phyloP scores from a whole-genome alignment of 2,888 invertebrate genomes.

The Beris chalybata region DNA sequence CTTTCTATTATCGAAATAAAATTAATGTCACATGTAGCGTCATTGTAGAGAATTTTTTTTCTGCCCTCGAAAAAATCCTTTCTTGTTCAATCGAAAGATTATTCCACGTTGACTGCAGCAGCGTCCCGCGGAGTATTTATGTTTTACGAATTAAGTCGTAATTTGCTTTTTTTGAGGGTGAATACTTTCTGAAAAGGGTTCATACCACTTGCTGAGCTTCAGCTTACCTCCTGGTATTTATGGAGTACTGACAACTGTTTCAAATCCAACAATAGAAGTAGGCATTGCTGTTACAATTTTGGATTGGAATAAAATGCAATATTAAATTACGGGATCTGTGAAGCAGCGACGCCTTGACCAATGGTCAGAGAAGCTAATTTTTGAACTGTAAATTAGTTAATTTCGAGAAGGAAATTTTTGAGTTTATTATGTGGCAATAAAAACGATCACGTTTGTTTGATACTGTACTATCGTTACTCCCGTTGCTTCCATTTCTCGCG shows the following conservation, averaged over 20 bases:
- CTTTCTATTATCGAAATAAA: conserved; percentile 13
- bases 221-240: conserved; percentile 15
- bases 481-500: too few relatives aligned
- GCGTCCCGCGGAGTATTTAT: conserved; percentile 37
- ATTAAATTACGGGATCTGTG: conserved; percentile 18
- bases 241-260: conserved; percentile 19
- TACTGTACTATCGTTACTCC: too few relatives aligned
- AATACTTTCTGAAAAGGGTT: conserved; percentile 24
- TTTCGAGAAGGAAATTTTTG: too few relatives aligned
- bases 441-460: too few relatives aligned
- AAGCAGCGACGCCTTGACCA: conserved; percentile 23
- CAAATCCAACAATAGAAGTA: conserved; percentile 1
- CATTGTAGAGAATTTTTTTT: conserved; percentile 26
- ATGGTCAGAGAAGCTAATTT: conserved; percentile 26
- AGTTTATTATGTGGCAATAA: too few relatives aligned
- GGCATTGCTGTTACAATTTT: not conserved
- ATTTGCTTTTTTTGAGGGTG: conserved; percentile 33
- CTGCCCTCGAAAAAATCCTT: conserved; percentile 9
- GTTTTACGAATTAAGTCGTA: conserved; percentile 38
- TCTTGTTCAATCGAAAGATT: conserved; percentile 19
- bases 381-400: too few relatives aligned
- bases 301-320: conserved; percentile 1
- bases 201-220: conserved; percentile 23
- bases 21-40: conserved; percentile 18
- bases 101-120: conserved; percentile 13